Evolutionary conservation across 2,113 vertebrate genomes (phyloP).

Genomic region (Macaca mulatta): DNA sequence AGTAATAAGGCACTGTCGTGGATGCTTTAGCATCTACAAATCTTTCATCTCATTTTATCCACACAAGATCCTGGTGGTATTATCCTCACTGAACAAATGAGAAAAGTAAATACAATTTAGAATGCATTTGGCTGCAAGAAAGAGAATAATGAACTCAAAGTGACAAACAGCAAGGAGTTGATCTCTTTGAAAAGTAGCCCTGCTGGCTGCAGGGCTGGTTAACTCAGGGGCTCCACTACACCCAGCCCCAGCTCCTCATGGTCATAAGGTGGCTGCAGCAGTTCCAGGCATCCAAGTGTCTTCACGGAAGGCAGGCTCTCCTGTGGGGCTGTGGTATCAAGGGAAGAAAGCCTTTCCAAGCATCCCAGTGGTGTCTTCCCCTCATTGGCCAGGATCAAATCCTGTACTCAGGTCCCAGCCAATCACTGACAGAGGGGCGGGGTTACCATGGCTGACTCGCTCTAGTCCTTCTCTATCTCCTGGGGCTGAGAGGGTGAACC

Average conservation of each 20-base stretch:
- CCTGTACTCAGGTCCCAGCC: background rate
- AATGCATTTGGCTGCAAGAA: background rate
- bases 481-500: background rate
- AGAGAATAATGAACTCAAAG: background rate
- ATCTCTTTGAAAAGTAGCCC: background rate
- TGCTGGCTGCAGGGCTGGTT: background rate
- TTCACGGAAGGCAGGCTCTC: background rate
- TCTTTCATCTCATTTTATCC: background rate
- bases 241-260: background rate
- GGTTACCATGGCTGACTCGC: background rate
- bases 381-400: background rate
- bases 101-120: conserved; percentile 28
- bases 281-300: background rate
- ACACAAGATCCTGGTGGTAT: background rate
- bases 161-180: background rate
- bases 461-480: background rate
- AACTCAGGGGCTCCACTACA: background rate
- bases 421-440: background rate
- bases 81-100: background rate
- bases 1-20: background rate
- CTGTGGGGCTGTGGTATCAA: background rate
- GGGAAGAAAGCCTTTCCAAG: background rate
- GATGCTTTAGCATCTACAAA: background rate
- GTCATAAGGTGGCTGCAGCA: background rate
- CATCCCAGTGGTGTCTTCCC: background rate